Percentiles rank a stretch among this genome's conserved stretches.
These are phyloP conservation scores for Rhegmatorhina hoffmannsi DNA, from an alignment of 2,113 vertebrate genomes.

Conservation along the genomic window DNA sequence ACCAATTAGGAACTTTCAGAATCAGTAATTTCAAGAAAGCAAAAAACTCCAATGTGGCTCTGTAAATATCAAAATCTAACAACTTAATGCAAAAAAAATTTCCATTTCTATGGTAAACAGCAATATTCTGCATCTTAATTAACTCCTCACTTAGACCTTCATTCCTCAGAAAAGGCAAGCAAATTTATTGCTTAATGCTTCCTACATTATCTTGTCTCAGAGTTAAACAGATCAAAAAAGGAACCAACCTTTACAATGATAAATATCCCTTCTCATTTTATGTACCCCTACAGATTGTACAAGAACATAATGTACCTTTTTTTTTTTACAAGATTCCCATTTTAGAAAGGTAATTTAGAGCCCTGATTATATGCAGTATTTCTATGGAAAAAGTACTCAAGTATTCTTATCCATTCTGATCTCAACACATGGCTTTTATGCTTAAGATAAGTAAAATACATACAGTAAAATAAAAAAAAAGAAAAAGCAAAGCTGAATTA, in stretches of 20 bases:
- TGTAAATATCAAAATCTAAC: not conserved
- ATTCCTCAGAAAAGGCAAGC: not conserved
- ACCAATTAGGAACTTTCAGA: not conserved
- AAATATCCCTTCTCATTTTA: not conserved
- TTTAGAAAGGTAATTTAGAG: slow-evolving; percentile 10
- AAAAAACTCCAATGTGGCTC: not conserved
- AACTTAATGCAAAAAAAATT: not conserved
- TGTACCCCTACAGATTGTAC: not conserved
- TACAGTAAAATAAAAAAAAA: not conserved
- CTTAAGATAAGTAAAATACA: not conserved
- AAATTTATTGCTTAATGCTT: not conserved
- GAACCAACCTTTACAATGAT: not conserved
- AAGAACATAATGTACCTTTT: not conserved
- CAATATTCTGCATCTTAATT: not conserved
- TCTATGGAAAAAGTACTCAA: not conserved
- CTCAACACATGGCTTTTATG: not conserved
- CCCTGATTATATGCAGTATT: not conserved
- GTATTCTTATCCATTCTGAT: not conserved
- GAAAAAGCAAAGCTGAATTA: not conserved
- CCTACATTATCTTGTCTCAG: not conserved
- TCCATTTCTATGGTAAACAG: not conserved
- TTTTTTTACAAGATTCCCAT: not conserved
- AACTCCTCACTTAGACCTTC: not conserved
- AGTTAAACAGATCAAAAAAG: not conserved
- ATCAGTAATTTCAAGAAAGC: not conserved